These are phyloP conservation scores for Alcis repandata DNA, from an alignment of 2,888 invertebrate species.

Conservation along the genomic window DNA sequence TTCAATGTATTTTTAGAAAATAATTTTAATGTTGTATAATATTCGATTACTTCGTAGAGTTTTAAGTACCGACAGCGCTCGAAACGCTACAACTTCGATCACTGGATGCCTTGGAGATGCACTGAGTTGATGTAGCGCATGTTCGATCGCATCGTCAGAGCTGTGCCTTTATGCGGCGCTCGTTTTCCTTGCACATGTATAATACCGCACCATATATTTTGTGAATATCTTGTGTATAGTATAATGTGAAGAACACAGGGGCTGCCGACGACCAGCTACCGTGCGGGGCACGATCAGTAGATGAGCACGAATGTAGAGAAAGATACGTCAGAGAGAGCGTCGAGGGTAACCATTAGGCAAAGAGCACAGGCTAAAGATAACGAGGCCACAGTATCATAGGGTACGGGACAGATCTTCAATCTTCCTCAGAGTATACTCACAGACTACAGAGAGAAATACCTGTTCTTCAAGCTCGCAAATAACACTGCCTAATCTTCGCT, in stretches of 20 bases:
- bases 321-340: conserved; percentile 57
- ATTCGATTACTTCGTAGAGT: conserved; percentile 22
- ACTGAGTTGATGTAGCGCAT: conserved; percentile 50
- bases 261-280: conserved; percentile 84
- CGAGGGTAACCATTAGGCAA: conserved; percentile 61
- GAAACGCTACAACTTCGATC: conserved; percentile 79
- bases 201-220: conserved; percentile 72
- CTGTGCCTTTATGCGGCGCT: conserved; percentile 75
- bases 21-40: conserved; percentile 30
- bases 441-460: conserved; percentile 62
- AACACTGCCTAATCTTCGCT: conserved; percentile 85
- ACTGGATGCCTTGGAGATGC: conserved; percentile 58
- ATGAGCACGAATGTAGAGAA: conserved; percentile 73
- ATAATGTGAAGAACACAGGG: conserved; percentile 71
- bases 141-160: conserved; percentile 63
- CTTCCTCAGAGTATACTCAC: conserved; percentile 58
- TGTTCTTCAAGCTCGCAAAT: conserved; percentile 80
- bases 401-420: conserved; percentile 67
- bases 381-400: conserved; percentile 61
- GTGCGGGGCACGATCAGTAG: conserved; percentile 72
- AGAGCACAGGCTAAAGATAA: conserved; percentile 76
- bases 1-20: conserved; percentile 51
- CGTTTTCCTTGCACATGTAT: conserved; percentile 77
- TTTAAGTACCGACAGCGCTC: conserved; percentile 60
- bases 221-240: conserved; percentile 59